Conservation (phyloP, 2,797 vertebrate genomes). For the Lepidocolaptes lacrymiger region DNA sequence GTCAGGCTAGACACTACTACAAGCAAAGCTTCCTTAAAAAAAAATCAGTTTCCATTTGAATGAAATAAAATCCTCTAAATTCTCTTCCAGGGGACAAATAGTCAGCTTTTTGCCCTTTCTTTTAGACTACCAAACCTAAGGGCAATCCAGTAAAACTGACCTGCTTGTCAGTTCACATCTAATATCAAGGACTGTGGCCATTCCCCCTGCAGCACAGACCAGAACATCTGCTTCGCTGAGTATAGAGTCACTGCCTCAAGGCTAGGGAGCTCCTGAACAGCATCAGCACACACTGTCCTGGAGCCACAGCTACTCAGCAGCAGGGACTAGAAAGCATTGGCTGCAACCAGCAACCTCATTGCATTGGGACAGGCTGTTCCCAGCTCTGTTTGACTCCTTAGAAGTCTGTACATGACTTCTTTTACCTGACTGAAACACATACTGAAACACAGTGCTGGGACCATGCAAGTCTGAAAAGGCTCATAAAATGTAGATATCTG, state of each 20-base stretch:
- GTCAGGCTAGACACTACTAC: background rate
- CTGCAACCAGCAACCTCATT: background rate
- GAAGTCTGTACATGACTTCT: fast-evolving
- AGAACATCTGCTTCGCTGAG: background rate
- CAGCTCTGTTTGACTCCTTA: background rate
- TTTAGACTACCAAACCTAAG: background rate
- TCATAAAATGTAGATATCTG: background rate
- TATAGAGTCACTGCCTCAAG: background rate
- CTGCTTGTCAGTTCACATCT: background rate
- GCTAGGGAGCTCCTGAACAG: background rate
- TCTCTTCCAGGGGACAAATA: background rate
- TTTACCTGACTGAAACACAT: background rate
- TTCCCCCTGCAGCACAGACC: background rate
- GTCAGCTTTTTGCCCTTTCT: background rate
- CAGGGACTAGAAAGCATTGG: background rate
- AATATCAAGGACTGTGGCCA: background rate
- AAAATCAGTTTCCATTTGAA: background rate
- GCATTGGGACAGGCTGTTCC: fast-evolving
- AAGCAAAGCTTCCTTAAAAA: background rate
- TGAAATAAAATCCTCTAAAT: background rate
- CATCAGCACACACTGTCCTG: background rate
- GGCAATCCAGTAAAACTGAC: background rate
- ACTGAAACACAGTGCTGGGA: background rate
- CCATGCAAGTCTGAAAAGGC: background rate
- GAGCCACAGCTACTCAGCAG: background rate